Evolutionary conservation across 2,113 vertebrate genomes (phyloP).

Genomic region (Oncorhynchus kisutch): DNA sequence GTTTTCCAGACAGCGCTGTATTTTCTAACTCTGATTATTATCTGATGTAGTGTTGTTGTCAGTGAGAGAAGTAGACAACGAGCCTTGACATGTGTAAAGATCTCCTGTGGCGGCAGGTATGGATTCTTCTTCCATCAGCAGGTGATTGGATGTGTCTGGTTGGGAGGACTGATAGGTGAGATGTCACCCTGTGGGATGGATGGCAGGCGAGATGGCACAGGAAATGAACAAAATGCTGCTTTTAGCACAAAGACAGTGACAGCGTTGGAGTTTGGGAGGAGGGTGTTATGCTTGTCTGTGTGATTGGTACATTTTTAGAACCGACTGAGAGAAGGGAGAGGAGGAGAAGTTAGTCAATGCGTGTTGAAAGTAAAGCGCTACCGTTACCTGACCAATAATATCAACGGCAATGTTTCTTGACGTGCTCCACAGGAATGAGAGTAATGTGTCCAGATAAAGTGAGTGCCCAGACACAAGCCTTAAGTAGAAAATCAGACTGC

Average conservation of each 20-base stretch:
- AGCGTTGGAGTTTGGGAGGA: background rate
- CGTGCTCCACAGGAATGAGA: background rate
- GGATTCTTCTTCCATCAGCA: background rate
- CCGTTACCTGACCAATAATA: background rate
- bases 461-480: too few relatives aligned
- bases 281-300: background rate
- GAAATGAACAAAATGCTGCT: background rate
- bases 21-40: too few relatives aligned
- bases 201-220: background rate
- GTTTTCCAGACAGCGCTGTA: too few relatives aligned
- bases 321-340: background rate
- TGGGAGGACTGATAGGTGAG: background rate
- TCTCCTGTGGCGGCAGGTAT: background rate
- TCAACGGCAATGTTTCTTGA: background rate
- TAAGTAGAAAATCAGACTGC: too few relatives aligned
- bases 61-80: too few relatives aligned
- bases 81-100: too few relatives aligned
- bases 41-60: too few relatives aligned
- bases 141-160: background rate
- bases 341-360: background rate
- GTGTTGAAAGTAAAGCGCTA: background rate
- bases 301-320: background rate
- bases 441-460: too few relatives aligned
- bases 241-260: background rate
- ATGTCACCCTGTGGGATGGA: background rate